These are phyloP conservation scores for Myripristis murdjan DNA, from an alignment of 2,797 vertebrate species.

Conservation along the genomic window DNA sequence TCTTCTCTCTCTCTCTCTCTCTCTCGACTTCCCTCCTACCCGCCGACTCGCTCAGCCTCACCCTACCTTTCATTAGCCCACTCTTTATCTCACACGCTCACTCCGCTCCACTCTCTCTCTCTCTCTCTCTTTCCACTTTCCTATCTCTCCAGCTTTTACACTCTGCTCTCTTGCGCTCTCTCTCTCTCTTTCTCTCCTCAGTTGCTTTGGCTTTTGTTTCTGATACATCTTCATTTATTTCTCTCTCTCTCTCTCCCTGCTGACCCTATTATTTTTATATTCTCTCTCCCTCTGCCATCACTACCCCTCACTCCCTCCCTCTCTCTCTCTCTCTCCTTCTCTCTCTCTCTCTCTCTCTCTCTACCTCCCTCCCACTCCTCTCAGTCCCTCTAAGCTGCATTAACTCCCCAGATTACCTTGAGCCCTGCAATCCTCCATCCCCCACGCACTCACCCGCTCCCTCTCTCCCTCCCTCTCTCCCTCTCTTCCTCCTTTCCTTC, in stretches of 20 bases:
- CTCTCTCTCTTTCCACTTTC: constrained; percentile 64
- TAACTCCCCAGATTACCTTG: constrained; percentile 89
- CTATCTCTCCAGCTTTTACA: constrained; percentile 67
- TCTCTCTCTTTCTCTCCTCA: constrained; percentile 35
- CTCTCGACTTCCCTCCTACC: constrained; percentile 80
- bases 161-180: constrained; percentile 43
- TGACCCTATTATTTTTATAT: constrained; percentile 84
- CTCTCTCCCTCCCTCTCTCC: constrained; percentile 45
- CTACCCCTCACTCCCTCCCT: constrained; percentile 57
- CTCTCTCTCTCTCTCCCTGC: constrained; percentile 74
- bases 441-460: constrained; percentile 71
- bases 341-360: constrained; percentile 50
- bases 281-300: constrained; percentile 69
- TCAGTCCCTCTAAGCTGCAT: constrained; percentile 88
- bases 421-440: constrained; percentile 85
- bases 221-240: constrained; percentile 82
- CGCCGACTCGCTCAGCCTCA: constrained; percentile 77
- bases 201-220: constrained; percentile 79
- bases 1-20: constrained; percentile 67
- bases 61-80: constrained; percentile 84
- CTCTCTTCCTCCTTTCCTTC: constrained; percentile 66
- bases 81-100: constrained; percentile 81
- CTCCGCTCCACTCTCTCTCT: constrained; percentile 54
- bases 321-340: constrained; percentile 6
- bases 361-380: constrained; percentile 77